Conservation (phyloP, 2,797 vertebrate genomes). For the Eulemur mongoz region DNA sequence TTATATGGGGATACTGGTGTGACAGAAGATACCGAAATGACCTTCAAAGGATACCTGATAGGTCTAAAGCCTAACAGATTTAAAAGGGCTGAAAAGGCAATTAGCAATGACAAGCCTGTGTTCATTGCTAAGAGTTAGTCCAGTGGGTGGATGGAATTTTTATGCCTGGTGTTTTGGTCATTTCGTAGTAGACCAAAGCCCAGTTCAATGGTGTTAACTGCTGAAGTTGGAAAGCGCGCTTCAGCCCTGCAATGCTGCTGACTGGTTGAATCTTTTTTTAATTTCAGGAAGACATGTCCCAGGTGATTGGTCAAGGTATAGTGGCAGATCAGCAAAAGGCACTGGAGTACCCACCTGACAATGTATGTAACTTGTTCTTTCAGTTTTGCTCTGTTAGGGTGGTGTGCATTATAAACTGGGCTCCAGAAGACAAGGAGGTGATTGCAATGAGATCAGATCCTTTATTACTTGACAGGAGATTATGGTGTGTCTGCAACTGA, state of each 20-base stretch:
- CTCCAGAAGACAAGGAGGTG: not conserved
- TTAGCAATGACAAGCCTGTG: not conserved
- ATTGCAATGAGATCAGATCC: not conserved
- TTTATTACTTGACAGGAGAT: not conserved
- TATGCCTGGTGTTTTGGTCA: not conserved
- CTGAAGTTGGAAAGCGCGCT: not conserved
- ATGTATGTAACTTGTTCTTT: constrained; percentile 44
- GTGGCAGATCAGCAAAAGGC: constrained; percentile 64
- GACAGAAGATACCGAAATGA: not conserved
- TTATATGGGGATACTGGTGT: not conserved
- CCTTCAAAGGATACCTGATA: not conserved
- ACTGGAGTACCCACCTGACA: constrained; percentile 76
- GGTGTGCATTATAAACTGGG: not conserved
- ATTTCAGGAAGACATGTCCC: constrained; percentile 80
- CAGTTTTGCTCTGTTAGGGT: not conserved
- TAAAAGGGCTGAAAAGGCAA: not conserved
- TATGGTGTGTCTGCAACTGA: not conserved
- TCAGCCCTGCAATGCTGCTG: not conserved
- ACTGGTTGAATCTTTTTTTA: not conserved
- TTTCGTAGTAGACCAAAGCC: not conserved
- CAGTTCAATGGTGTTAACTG: not conserved
- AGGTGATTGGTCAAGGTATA: constrained; percentile 39
- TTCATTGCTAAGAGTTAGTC: not conserved
- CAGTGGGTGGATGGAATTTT: not conserved
- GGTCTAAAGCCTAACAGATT: not conserved